Base-by-base conservation (phyloP, 2,797 vertebrate genomes). In the Molossus molossus region DNA sequence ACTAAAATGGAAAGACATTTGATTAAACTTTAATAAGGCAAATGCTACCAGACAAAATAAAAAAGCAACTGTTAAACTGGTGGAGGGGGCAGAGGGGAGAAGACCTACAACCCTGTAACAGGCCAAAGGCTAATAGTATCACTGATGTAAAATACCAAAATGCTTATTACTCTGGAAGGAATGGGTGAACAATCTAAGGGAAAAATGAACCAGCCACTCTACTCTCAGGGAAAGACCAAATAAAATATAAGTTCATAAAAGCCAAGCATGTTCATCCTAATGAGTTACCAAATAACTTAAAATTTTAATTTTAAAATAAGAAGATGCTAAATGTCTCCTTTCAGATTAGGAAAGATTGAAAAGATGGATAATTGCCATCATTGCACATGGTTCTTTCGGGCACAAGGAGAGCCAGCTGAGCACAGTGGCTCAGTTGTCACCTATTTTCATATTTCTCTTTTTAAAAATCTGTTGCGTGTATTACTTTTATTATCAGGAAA, bases 221-320 rank as follows among this genome's bases (percentile, higher is more conserved):
- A 85, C 57, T 86, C 53, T 75, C 29, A 85, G 25, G 62, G 57
- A 84, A 58, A 67, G 37, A 69, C 50, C 33, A 40, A 58, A 73
- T 7, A 11, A 14, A 53, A 53, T 23, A n/a, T 45, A 53, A 95
- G 25, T 75, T 65, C 89, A 29, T 58, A 84, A 53, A 89, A 4
- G 50, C 23, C 18, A 50, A 70, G 62, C 8, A 3, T n/a, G 0
- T 81, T 73, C 55, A 45, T 76, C 84, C 55, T 58, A 12, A 55
- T 87, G 80, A 72, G 21, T 93, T 80, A 72, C 18, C 48, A 87
- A 37, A 86, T n/a, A 69, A 18, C 64, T 84, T 69, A 1, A 57
- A 67, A 53, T 64, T 88, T 57, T 40, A 62, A 75, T 58, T 92
- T 90, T 85, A 81, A 72, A 76, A 65, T 23, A 72, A 72, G 73